Conservation (phyloP, 2,113 vertebrate genomes). For the Choloepus hoffmanni region DNA sequence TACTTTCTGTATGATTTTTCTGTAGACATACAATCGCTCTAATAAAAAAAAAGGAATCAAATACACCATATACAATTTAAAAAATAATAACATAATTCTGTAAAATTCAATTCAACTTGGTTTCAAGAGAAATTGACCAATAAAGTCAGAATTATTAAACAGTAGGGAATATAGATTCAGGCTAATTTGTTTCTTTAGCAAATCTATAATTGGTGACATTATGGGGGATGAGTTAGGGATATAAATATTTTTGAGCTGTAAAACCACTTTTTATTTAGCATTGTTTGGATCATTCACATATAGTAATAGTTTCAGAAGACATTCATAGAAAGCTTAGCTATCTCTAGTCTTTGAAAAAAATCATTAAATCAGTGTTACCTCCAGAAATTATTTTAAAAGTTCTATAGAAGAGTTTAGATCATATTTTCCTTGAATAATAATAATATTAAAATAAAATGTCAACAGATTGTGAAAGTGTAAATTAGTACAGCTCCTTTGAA, state of each 20-base stretch:
- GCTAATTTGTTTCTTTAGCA: neutral
- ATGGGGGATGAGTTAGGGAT: neutral
- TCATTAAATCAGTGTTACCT: neutral
- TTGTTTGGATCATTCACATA: neutral
- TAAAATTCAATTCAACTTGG: neutral
- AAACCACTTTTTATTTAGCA: neutral
- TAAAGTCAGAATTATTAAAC: neutral
- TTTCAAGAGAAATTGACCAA: constrained; percentile 15
- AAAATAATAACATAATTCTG: neutral
- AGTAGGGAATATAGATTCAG: neutral
- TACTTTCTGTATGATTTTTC: too few species aligned
- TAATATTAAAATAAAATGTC: neutral
- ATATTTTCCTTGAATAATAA: constrained; percentile 50
- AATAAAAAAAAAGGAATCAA: neutral
- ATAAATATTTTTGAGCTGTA: neutral
- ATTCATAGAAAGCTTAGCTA: neutral
- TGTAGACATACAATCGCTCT: too few species aligned
- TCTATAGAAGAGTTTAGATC: neutral
- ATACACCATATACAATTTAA: neutral
- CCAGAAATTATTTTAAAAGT: neutral
- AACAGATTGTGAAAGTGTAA: constrained; percentile 44
- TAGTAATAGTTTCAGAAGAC: neutral
- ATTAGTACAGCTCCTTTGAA: constrained; percentile 10
- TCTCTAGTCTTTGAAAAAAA: neutral
- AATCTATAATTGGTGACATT: neutral